These are phyloP conservation scores for Hypselothyrea guttata DNA, from an alignment of 2,888 invertebrate species.

Conservation along the genomic window DNA sequence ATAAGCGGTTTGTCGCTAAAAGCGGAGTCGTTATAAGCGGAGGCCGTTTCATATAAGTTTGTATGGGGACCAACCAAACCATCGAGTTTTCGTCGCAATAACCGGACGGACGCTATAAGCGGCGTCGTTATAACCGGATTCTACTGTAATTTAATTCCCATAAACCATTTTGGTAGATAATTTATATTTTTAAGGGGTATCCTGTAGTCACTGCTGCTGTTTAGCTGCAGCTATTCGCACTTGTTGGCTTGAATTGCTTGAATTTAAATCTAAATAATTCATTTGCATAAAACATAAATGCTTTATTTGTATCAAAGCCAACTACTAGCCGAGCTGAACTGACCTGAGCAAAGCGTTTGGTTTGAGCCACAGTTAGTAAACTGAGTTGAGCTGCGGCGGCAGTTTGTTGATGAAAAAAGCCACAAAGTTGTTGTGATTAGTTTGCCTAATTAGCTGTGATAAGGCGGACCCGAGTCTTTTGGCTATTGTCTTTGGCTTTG, in stretches of 20 bases:
- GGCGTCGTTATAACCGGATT: no score
- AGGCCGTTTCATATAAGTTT: no score
- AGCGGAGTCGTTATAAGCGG: no score
- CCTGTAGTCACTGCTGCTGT: no score
- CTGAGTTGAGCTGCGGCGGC: slow-evolving; percentile 7
- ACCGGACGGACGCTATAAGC: no score
- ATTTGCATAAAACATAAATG: slow-evolving; percentile 72
- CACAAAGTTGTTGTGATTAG: slow-evolving; percentile 56
- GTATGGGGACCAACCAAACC: no score
- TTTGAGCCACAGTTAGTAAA: slow-evolving; percentile 1
- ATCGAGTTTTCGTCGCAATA: no score
- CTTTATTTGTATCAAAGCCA: slow-evolving; percentile 61
- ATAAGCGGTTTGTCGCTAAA: no score
- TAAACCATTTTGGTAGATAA: no score
- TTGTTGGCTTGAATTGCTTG: slow-evolving; percentile 55
- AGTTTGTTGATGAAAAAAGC: slow-evolving; percentile 38
- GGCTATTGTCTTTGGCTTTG: slow-evolving; percentile 3
- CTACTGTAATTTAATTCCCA: no score
- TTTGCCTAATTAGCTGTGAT: slow-evolving; percentile 65
- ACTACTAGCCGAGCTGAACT: slow-evolving; percentile 34
- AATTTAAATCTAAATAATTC: slow-evolving; percentile 49
- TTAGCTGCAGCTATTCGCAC: slow-evolving; percentile 10
- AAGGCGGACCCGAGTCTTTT: slow-evolving; percentile 39
- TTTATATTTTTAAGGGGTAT: no score
- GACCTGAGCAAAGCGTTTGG: slow-evolving; percentile 5